Base-by-base conservation (phyloP, 2,797 vertebrate genomes). In the Myripristis murdjan region DNA sequence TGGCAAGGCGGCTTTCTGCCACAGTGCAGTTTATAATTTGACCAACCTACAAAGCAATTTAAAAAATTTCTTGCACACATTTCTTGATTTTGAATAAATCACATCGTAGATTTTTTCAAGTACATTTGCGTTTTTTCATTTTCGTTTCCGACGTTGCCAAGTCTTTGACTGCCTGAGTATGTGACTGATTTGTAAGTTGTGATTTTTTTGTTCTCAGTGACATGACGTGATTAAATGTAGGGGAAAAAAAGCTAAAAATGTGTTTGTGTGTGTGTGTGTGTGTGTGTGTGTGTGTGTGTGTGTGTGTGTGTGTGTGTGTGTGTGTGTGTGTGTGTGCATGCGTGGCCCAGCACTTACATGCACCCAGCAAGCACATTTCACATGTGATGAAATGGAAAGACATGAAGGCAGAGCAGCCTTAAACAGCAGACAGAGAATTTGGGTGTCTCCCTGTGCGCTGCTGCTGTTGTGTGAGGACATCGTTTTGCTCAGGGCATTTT, bases 401-500 rank as follows among this genome's bases (percentile, higher is more conserved):
- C 52, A 64, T 72, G 10, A 60, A 59, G 60, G n/a, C n/a, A n/a
- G n/a, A n/a, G 64, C 26, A 68, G 28, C 20, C 51, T 39, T 11
- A 35, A 15, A 47, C 72, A 54, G 11, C 55, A 81, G 60, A 49
- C 61, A 23, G 57, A 61, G 63, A 73, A 67, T 74, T 71, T 81
- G 51, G 70, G 69, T 65, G 26, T 65, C 62, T 84, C 64, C 59
- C 60, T 53, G 59, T 72, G 73, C 52, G 46, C 75, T 37, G 26
- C 73, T 71, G 67, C 73, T 83, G 78, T n/a, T 67, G 70, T 79
- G 82, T 78, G 62, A 83, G 86, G 80, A 90, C 91, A 79, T 83
- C 76, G 84, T 89, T 78, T 90, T 63, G 90, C 92, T 90, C 59
- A 66, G 82, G 92, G 92, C 86, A 6, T n/a, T 78, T 91, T 90